Evolutionary conservation across 2,113 vertebrate species (phyloP).

Genomic region (Natator depressus): DNA sequence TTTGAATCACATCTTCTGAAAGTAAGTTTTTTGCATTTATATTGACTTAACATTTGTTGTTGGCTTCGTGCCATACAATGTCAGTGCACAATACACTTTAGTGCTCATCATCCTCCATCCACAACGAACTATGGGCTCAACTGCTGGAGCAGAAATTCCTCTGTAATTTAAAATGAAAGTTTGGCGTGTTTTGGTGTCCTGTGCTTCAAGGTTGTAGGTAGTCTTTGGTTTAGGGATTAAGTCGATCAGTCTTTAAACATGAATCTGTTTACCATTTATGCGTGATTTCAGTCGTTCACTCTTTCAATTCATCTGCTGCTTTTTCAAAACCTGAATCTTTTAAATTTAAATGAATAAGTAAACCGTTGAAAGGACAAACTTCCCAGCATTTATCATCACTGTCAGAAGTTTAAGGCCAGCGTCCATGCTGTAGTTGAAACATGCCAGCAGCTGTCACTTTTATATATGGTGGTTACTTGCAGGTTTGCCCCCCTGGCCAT

Average conservation of each 20-base stretch:
- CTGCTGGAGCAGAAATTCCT: slow-evolving; percentile 10
- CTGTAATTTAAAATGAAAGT: slow-evolving; percentile 5
- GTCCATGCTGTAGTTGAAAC: not conserved
- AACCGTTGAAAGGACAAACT: not conserved
- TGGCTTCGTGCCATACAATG: slow-evolving; percentile 4
- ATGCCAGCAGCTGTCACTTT: accelerated
- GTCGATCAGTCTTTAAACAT: slow-evolving; percentile 43
- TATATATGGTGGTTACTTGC: not conserved
- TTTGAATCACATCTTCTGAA: slow-evolving; percentile 12
- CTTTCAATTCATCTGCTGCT: slow-evolving; percentile 27
- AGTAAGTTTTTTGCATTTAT: slow-evolving; percentile 1
- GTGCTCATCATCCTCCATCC: not conserved
- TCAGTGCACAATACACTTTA: not conserved
- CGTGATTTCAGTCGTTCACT: slow-evolving; percentile 12
- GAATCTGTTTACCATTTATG: slow-evolving; percentile 34
- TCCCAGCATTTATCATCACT: slow-evolving; percentile 1
- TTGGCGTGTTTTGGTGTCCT: slow-evolving; percentile 27
- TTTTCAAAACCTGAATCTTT: slow-evolving; percentile 15
- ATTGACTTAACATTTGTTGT: not conserved
- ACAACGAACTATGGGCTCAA: not conserved
- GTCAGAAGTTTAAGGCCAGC: not conserved
- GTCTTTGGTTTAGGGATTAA: slow-evolving; percentile 37
- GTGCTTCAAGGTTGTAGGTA: slow-evolving; percentile 2
- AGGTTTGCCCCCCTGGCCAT: not conserved
- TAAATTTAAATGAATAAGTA: not conserved